phyloP scores from a whole-genome alignment of 2,888 invertebrate genomes.

The Germaria angustata region DNA sequence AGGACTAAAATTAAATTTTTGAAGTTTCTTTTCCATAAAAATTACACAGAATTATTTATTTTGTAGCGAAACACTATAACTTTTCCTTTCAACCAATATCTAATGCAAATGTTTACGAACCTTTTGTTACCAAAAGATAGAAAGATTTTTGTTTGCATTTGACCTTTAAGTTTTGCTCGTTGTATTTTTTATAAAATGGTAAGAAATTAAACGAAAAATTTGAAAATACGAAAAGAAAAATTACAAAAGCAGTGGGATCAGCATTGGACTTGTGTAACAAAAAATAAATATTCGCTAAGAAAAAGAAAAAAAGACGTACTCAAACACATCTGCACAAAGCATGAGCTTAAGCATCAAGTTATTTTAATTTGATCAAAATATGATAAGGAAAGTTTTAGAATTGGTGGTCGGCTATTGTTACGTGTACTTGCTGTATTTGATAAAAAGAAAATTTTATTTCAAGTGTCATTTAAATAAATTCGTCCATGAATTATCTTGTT shows the following conservation, averaged over 20 bases:
- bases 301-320: background rate
- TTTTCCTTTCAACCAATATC: background rate
- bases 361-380: constrained; percentile 70
- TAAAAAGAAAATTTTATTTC: constrained; percentile 4
- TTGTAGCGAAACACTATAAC: background rate
- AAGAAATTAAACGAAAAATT: background rate
- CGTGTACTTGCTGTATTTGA: background rate
- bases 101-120: background rate
- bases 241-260: background rate
- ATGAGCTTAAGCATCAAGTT: constrained; percentile 69
- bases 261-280: background rate
- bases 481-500: background rate
- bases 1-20: too few relatives aligned
- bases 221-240: background rate
- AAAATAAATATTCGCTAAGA: constrained; percentile 19
- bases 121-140: background rate
- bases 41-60: too few relatives aligned
- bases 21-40: too few relatives aligned
- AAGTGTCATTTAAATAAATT: constrained; percentile 46
- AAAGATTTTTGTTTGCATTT: constrained; percentile 15
- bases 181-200: background rate
- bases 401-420: constrained; percentile 24
- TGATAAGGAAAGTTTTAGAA: constrained; percentile 59
- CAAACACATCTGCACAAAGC: constrained; percentile 56
- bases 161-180: background rate